Conservation (phyloP, 2,113 vertebrate species). For the Phrynocephalus versicolor region DNA sequence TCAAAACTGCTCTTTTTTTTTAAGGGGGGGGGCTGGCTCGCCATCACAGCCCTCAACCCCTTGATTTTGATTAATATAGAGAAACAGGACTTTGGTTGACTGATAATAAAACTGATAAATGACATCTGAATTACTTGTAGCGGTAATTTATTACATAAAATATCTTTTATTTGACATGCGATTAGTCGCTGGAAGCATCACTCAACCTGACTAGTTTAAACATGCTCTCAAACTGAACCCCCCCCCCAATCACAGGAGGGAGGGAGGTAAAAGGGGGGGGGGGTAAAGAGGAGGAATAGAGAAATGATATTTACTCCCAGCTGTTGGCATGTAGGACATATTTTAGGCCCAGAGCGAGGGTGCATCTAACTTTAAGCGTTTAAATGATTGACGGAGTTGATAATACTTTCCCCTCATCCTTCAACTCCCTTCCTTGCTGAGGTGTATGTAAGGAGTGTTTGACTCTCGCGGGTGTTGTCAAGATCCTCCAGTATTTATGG, state of each 20-base stretch:
- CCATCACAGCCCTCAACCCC: slow-evolving; percentile 49
- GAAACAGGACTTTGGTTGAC: slow-evolving; percentile 87
- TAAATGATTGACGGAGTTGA: slow-evolving; percentile 78
- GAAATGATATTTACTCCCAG: slow-evolving; percentile 72
- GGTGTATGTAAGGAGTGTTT: slow-evolving; percentile 65
- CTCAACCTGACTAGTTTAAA: slow-evolving; percentile 87
- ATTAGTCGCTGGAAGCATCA: slow-evolving; percentile 88
- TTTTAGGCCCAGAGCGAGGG: slow-evolving; percentile 73
- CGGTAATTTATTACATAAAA: slow-evolving; percentile 90
- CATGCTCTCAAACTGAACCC: slow-evolving; percentile 81
- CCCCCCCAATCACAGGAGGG: slow-evolving; percentile 58
- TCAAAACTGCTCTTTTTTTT: slow-evolving; percentile 68
- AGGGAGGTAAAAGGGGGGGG: neutral
- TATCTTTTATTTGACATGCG: slow-evolving; percentile 90
- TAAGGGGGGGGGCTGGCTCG: neutral
- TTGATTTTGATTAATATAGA: slow-evolving; percentile 88
- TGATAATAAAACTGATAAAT: slow-evolving; percentile 91
- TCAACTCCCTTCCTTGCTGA: slow-evolving; percentile 73
- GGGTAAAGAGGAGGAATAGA: slow-evolving; percentile 32
- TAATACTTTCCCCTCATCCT: slow-evolving; percentile 63
- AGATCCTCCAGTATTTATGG: slow-evolving; percentile 50
- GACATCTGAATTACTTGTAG: slow-evolving; percentile 87
- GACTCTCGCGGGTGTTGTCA: slow-evolving; percentile 54
- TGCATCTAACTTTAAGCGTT: slow-evolving; percentile 80
- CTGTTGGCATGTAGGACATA: slow-evolving; percentile 75